Evolutionary conservation across 2,113 vertebrate species (phyloP).

Genomic region (Sclerurus mexicanus): DNA sequence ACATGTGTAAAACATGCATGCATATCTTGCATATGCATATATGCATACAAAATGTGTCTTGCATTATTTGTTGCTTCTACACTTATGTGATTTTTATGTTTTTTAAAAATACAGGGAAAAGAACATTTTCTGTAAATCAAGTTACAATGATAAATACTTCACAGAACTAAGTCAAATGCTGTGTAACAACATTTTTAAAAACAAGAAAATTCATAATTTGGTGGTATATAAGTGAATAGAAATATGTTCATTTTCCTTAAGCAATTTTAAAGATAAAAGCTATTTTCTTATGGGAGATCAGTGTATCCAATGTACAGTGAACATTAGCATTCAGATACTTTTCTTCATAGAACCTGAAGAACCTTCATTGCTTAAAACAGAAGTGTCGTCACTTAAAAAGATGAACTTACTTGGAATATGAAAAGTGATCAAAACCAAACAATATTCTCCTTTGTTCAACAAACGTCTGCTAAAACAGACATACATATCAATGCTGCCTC

Average conservation of each 20-base stretch:
- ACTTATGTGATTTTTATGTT: not conserved
- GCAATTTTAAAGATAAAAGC: not conserved
- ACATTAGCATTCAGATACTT: not conserved
- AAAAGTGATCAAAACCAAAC: not conserved
- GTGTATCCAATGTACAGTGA: not conserved
- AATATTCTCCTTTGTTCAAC: not conserved
- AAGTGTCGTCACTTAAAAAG: not conserved
- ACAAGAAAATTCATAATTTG: not conserved
- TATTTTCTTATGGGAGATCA: not conserved
- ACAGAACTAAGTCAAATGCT: not conserved
- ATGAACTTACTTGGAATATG: not conserved
- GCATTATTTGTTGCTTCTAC: not conserved
- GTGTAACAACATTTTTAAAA: not conserved
- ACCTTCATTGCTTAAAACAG: not conserved
- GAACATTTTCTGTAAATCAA: not conserved
- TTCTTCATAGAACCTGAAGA: not conserved
- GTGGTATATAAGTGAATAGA: not conserved
- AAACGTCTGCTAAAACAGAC: not conserved
- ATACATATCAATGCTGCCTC: rapidly evolving
- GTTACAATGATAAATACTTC: not conserved
- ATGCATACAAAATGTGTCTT: not conserved
- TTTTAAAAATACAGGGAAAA: not conserved
- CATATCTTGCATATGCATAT: not conserved
- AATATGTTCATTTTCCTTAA: not conserved
- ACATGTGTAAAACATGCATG: not conserved